These are phyloP conservation scores for Merodon equestris DNA, from an alignment of 2,888 invertebrate species.

Conservation along the genomic window DNA sequence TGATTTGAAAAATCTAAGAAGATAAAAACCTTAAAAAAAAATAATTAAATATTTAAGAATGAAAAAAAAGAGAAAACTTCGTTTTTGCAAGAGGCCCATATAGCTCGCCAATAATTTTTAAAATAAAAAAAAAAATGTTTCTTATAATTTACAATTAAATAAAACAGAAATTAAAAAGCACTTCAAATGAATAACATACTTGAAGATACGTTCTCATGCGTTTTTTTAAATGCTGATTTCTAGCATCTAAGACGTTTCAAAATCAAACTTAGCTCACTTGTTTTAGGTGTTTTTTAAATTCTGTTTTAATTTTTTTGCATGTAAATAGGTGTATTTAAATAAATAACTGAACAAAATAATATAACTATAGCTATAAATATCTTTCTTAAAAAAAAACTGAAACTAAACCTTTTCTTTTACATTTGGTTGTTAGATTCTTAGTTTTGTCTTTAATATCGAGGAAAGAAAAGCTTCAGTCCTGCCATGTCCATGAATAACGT, in stretches of 20 bases:
- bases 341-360: conserved; percentile 26
- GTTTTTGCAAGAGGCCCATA: conserved; percentile 81
- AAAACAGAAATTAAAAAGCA: conserved; percentile 66
- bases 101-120: conserved; percentile 79
- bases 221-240: conserved; percentile 4
- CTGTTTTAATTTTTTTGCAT: conserved; percentile 66
- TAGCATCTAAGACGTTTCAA: no score
- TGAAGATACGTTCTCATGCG: neutral
- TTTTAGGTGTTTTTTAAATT: conserved; percentile 56
- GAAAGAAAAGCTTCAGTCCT: conserved; percentile 53
- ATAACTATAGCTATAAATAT: conserved; percentile 56
- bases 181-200: conserved; percentile 24
- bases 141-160: conserved; percentile 67
- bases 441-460: conserved; percentile 41
- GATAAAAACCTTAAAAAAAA: conserved; percentile 70
- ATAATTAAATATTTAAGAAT: conserved; percentile 69
- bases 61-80: conserved; percentile 76
- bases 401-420: conserved; percentile 39
- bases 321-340: conserved; percentile 65
- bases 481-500: conserved; percentile 46
- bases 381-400: conserved; percentile 44
- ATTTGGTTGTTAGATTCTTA: conserved; percentile 57
- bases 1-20: conserved; percentile 69
- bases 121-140: conserved; percentile 59
- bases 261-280: neutral